Conservation (phyloP, 1,140 invertebrate species). For the Chironomus striatipennis region DNA sequence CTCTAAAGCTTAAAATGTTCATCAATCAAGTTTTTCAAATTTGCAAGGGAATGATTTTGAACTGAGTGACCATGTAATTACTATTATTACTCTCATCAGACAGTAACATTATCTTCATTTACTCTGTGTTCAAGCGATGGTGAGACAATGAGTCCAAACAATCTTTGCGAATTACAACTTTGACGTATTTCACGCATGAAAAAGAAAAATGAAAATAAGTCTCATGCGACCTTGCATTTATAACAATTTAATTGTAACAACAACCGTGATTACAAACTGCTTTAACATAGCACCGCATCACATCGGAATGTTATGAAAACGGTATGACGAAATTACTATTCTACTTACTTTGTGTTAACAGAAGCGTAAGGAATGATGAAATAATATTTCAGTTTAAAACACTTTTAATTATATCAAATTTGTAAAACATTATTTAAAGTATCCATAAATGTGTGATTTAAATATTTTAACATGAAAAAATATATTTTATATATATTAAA, state of each 20-base stretch:
- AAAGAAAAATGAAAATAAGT: background rate
- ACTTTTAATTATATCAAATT: no score
- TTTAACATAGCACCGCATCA: background rate
- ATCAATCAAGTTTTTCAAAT: no score
- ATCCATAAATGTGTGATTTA: no score
- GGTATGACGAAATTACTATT: background rate
- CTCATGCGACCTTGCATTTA: background rate
- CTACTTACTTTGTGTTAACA: background rate
- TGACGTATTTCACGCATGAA: background rate
- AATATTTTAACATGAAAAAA: no score
- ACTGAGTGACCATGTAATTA: background rate
- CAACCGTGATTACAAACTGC: background rate
- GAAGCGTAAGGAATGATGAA: background rate
- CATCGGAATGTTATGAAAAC: background rate
- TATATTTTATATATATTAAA: no score
- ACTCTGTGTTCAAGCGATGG: background rate
- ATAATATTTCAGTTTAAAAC: no score
- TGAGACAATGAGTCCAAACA: no score
- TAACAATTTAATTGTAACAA: slow-evolving; percentile 3
- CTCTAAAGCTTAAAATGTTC: no score
- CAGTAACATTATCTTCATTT: background rate
- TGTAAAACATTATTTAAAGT: no score
- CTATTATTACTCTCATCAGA: background rate
- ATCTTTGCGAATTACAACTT: background rate
- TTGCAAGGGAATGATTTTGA: background rate